Evolutionary conservation across 2,113 vertebrate genomes (phyloP).

Genomic region (Cettia cetti): DNA sequence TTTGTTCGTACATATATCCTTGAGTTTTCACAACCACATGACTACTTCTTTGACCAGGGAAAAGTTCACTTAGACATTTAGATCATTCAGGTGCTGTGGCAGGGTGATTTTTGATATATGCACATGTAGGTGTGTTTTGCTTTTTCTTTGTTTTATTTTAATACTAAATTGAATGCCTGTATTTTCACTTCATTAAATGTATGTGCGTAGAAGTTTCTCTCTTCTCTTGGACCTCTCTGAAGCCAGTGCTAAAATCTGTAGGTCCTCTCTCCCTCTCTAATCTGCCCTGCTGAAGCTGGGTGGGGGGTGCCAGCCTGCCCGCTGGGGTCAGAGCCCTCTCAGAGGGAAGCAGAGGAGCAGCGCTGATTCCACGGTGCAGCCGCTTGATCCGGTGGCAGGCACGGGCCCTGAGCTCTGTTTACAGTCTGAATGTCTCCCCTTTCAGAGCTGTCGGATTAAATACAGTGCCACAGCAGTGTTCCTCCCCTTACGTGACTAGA

Average conservation of each 20-base stretch:
- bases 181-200: background rate
- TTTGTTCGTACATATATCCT: background rate
- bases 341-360: background rate
- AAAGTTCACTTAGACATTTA: background rate
- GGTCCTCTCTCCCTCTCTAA: background rate
- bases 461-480: background rate
- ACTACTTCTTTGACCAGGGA: background rate
- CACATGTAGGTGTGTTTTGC: background rate
- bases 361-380: rapidly evolving
- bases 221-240: background rate
- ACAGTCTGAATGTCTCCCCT: background rate
- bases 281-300: background rate
- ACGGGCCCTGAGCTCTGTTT: background rate
- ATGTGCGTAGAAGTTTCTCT: background rate
- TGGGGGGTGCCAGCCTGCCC: background rate
- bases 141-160: background rate
- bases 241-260: background rate
- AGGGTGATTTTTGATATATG: background rate
- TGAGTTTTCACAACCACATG: background rate
- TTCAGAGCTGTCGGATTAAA: background rate
- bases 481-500: background rate
- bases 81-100: background rate
- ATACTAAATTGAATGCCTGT: background rate
- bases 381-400: background rate
- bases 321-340: background rate